Base-by-base conservation (phyloP, 1,140 invertebrate genomes). In the Pseudomyrmex concolor region DNA sequence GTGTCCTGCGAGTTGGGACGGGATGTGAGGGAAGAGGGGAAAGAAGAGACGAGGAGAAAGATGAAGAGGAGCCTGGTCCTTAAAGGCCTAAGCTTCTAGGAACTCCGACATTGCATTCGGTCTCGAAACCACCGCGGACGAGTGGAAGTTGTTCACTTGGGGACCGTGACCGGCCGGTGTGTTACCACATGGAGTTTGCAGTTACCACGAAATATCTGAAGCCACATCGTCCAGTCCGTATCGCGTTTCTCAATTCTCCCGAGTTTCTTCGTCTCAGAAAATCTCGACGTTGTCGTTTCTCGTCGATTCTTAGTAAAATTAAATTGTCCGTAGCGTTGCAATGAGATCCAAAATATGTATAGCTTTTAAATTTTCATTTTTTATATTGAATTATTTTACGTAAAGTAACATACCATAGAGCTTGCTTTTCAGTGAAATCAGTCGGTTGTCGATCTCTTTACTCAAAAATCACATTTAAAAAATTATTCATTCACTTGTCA, bases 71-170 rank as follows among this genome's bases (percentile, higher is more conserved):
- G 51, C 66, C n/a, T 55, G 78, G 73, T 82, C 70, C 64, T 78
- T 77, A 72, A 90, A 86, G 89, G 51, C 57, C 66, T 22, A 19
- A 64, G 59, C 63, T 90, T 90, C 89, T 89, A 88, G 81, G 86
- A 91, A 91, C 78, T 76, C 57, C 77, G 77, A 84, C 60, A 81
- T 89, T 89, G 84, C 81, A 78, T 87, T 87, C 84, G 63, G 66
- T 80, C 86, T 87, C 62, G 85, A 80, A 87, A 87, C 73, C 73
- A 74, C 68, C 59, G 62, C 62, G 63, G 43, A 57, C 54, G 67
- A 63, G 50, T 59, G 43, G 57, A 71, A 57, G 70, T 66, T 68
- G 73, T 64, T 86, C 73, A 77, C 83, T 76, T 50, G 78, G 66
- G 71, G 66, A 66, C 76, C 76, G 59, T 19, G 76, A 60, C 76